Percentiles rank a stretch among this genome's conserved stretches.
Conservation (phyloP, 2,797 vertebrate species). For the Micromesistius poutassou region DNA sequence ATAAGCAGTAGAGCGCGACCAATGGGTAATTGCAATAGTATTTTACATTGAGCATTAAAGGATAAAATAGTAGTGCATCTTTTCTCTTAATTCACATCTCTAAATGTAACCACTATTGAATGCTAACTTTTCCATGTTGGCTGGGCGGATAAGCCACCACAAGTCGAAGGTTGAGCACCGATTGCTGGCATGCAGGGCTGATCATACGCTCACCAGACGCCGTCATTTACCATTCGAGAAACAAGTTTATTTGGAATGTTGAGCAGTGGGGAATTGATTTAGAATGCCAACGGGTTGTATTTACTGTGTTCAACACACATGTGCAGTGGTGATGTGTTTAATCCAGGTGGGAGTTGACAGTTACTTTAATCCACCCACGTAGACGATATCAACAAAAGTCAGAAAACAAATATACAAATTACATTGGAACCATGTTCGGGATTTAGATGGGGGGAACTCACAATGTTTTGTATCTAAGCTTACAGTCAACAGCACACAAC, state of each 20-base stretch:
- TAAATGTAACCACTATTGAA: no score
- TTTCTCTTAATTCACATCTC: no score
- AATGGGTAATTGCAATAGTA: no score
- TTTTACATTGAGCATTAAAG: no score
- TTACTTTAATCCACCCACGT: constrained; percentile 38
- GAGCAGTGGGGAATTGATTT: neutral
- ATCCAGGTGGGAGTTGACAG: constrained; percentile 16
- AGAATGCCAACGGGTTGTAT: neutral
- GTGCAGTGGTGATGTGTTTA: neutral
- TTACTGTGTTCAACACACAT: neutral
- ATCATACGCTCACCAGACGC: neutral
- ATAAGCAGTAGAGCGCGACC: no score
- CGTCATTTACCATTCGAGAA: neutral
- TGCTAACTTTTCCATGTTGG: no score
- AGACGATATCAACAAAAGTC: constrained; percentile 38
- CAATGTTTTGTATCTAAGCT: constrained; percentile 38
- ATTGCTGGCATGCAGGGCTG: no score
- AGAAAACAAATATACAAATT: constrained; percentile 17
- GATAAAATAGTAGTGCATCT: no score
- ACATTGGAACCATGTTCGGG: constrained; percentile 17
- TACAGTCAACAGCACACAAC: constrained; percentile 40
- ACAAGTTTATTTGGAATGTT: neutral
- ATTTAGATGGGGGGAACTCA: constrained; percentile 30
- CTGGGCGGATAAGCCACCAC: no score
- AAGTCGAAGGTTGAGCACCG: no score